Conservation (phyloP, 2,888 invertebrate species). For the Anaspis maculata region DNA sequence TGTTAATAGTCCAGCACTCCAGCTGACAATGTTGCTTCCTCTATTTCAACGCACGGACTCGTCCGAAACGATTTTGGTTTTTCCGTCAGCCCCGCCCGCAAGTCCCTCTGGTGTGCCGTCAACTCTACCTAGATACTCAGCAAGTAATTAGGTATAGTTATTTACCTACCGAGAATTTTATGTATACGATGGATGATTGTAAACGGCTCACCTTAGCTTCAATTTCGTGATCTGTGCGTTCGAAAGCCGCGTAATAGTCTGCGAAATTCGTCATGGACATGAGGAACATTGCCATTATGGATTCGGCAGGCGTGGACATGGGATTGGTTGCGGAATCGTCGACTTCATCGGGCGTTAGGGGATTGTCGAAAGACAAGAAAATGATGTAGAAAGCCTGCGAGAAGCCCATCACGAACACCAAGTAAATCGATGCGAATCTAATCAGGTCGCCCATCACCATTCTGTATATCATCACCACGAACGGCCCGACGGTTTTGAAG, state of each 20-base stretch:
- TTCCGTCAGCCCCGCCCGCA: too few relatives aligned
- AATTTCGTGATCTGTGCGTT: slow-evolving; percentile 77
- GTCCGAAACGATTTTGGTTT: too few relatives aligned
- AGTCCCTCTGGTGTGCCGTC: too few relatives aligned
- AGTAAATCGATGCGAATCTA: slow-evolving; percentile 91
- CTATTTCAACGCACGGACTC: too few relatives aligned
- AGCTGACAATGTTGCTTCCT: too few relatives aligned
- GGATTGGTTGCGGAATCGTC: slow-evolving; percentile 79
- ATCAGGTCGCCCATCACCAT: slow-evolving; percentile 96
- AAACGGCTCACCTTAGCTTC: slow-evolving; percentile 80
- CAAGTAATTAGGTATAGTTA: too few relatives aligned
- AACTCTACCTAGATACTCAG: too few relatives aligned
- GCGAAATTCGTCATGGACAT: slow-evolving; percentile 97
- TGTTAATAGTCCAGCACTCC: too few relatives aligned
- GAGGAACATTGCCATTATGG: slow-evolving; percentile 95
- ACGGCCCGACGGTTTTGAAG: slow-evolving; percentile 96
- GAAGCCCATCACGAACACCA: slow-evolving; percentile 95
- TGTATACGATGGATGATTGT: too few relatives aligned
- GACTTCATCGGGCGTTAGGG: slow-evolving; percentile 71
- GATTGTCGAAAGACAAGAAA: slow-evolving; percentile 80
- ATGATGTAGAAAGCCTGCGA: slow-evolving; percentile 94
- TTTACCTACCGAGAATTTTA: too few relatives aligned
- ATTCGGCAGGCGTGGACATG: slow-evolving; percentile 87
- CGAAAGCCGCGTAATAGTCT: slow-evolving; percentile 87
- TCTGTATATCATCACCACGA: slow-evolving; percentile 99